These are phyloP conservation scores for Megastigmus dorsalis DNA, from an alignment of 2,888 invertebrate genomes.

Conservation along the genomic window DNA sequence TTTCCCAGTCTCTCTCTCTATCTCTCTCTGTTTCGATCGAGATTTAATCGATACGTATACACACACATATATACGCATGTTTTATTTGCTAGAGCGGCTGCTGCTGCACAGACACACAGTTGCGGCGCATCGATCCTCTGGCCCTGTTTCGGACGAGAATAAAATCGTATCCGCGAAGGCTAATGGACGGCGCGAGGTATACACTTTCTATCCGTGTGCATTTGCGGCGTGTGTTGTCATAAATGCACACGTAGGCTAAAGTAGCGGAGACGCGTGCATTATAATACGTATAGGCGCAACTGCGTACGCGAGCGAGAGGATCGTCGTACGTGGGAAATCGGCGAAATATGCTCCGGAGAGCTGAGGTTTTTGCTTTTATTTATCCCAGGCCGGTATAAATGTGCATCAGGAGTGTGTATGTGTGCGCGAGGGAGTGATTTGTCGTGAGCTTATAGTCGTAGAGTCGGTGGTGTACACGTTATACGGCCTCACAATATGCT, in stretches of 20 bases:
- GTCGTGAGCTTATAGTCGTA: constrained; percentile 26
- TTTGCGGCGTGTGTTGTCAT: no score
- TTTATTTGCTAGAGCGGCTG: neutral
- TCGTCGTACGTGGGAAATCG: no score
- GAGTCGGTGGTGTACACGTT: neutral
- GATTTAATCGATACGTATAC: constrained; percentile 63
- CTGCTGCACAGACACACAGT: no score
- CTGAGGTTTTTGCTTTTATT: no score
- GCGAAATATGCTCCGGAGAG: no score
- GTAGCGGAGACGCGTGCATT: no score
- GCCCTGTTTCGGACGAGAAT: neutral
- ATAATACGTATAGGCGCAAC: no score
- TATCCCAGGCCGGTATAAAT: no score
- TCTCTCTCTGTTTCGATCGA: no score
- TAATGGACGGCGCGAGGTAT: neutral
- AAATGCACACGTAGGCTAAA: constrained; percentile 16
- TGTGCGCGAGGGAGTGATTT: constrained; percentile 24
- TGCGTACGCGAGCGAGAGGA: no score
- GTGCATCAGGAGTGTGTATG: neutral
- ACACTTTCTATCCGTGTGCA: constrained; percentile 33
- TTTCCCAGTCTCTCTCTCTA: constrained; percentile 46
- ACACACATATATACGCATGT: neutral
- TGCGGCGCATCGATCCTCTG: neutral
- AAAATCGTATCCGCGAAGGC: neutral
- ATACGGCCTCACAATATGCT: constrained; percentile 20